phyloP scores from a whole-genome alignment of 2,888 invertebrate genomes.

The Drosophila pseudotakahashii region DNA sequence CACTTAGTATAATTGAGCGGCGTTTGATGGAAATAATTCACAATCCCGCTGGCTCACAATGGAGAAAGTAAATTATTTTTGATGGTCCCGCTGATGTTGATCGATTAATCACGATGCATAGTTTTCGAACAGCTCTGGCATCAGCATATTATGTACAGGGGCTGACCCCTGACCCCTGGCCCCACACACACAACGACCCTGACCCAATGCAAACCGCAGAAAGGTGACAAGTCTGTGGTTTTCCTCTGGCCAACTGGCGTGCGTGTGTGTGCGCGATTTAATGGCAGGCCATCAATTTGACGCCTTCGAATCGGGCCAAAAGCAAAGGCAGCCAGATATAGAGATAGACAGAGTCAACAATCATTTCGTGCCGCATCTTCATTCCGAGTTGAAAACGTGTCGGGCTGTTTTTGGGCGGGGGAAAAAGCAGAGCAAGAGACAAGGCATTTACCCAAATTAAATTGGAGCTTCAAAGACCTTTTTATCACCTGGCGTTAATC shows the following conservation, averaged over 20 bases:
- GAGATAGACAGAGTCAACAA: conserved; percentile 4
- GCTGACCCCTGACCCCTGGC: conserved; percentile 8
- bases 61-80: conserved; percentile 48
- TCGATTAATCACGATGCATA: conserved; percentile 65
- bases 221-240: conserved; percentile 54
- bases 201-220: conserved; percentile 18
- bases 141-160: background rate
- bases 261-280: conserved; percentile 49
- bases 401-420: conserved; percentile 3
- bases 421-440: background rate
- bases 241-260: conserved; percentile 32
- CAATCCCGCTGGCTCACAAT: conserved; percentile 51
- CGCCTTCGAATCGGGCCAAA: conserved; percentile 28
- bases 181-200: conserved; percentile 7
- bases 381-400: conserved; percentile 42
- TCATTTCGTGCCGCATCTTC: conserved; percentile 14
- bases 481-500: conserved; percentile 55
- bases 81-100: conserved; percentile 64
- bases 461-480: conserved; percentile 39
- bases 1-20: conserved; percentile 75
- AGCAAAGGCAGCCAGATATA: background rate
- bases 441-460: conserved; percentile 45
- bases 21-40: conserved; percentile 71
- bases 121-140: conserved; percentile 37
- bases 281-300: conserved; percentile 61